Conservation (phyloP, 2,797 vertebrate genomes). For the Eremophila alpestris region DNA sequence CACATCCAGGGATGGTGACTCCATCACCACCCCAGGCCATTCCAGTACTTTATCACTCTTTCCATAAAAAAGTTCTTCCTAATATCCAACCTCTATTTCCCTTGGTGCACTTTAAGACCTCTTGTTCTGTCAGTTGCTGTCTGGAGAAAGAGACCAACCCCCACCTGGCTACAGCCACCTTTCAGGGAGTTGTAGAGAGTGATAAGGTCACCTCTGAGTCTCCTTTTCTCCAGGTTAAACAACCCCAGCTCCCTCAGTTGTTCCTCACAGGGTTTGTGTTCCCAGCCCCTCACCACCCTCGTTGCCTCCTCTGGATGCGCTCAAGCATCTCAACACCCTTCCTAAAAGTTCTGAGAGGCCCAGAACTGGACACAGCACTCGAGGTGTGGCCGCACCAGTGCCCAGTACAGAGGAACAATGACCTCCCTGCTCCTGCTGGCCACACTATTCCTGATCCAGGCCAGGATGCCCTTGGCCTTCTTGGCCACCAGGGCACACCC, state of each 20-base stretch:
- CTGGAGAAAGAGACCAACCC: background rate
- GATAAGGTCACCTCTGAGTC: background rate
- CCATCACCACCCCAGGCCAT: too few species aligned
- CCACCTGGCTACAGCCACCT: fast-evolving
- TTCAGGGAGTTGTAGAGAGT: background rate
- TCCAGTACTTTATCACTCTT: background rate
- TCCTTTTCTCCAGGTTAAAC: background rate
- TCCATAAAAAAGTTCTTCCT: fast-evolving
- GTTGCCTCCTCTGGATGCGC: fast-evolving
- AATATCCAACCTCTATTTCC: background rate
- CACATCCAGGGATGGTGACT: background rate
- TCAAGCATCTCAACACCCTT: fast-evolving
- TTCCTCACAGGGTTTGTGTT: background rate
- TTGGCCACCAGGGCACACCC: background rate
- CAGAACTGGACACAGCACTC: background rate
- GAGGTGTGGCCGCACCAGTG: background rate
- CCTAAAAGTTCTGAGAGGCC: background rate
- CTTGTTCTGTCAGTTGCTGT: background rate
- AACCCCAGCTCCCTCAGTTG: fast-evolving
- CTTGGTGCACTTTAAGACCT: fast-evolving
- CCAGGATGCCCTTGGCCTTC: background rate
- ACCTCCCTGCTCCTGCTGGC: background rate
- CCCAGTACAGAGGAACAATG: fast-evolving
- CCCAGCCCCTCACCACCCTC: background rate
- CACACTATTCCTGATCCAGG: fast-evolving